Percentiles rank a stretch among this genome's conserved stretches.
Conservation (phyloP, 2,113 vertebrate species). For the Scortum barcoo region DNA sequence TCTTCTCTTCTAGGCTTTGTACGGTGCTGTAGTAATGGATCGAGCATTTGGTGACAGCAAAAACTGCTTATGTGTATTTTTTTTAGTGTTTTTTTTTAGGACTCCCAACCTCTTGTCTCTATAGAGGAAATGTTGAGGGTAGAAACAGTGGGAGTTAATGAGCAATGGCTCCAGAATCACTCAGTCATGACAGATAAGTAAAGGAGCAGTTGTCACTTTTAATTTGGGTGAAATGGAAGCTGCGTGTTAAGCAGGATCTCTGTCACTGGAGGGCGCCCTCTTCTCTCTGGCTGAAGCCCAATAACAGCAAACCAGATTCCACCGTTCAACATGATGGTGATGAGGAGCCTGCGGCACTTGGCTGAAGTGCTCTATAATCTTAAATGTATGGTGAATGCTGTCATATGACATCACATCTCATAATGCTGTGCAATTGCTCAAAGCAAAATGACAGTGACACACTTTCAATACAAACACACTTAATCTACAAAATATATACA, state of each 20-base stretch:
- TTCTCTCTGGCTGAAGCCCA: slow-evolving; percentile 75
- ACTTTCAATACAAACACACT: slow-evolving; percentile 5
- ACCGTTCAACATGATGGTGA: slow-evolving; percentile 62
- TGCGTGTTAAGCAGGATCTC: slow-evolving; percentile 48
- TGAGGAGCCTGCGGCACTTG: slow-evolving; percentile 67
- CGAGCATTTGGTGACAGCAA: slow-evolving; percentile 30
- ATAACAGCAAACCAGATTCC: slow-evolving; percentile 68
- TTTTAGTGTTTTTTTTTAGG: slow-evolving; percentile 22
- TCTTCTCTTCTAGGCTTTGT: too few relatives aligned
- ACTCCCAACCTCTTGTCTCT: slow-evolving; percentile 13
- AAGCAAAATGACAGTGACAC: slow-evolving; percentile 40
- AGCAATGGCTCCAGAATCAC: slow-evolving; percentile 40
- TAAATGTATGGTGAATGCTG: slow-evolving; percentile 63
- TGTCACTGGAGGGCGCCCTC: slow-evolving; percentile 77
- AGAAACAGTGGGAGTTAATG: slow-evolving; percentile 50
- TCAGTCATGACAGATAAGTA: slow-evolving; percentile 55
- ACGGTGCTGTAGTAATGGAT: slow-evolving; percentile 27
- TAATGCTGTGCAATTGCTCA: slow-evolving; percentile 17
- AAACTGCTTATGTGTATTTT: slow-evolving; percentile 38
- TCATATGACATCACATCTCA: slow-evolving; percentile 69
- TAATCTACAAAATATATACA: slow-evolving; percentile 13
- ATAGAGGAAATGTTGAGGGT: slow-evolving; percentile 50
- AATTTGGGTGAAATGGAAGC: slow-evolving; percentile 58
- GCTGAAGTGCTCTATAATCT: slow-evolving; percentile 63
- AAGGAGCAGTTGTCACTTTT: slow-evolving; percentile 55